Conservation (phyloP, 2,888 invertebrate genomes). For the Eristalinus aeneus region DNA sequence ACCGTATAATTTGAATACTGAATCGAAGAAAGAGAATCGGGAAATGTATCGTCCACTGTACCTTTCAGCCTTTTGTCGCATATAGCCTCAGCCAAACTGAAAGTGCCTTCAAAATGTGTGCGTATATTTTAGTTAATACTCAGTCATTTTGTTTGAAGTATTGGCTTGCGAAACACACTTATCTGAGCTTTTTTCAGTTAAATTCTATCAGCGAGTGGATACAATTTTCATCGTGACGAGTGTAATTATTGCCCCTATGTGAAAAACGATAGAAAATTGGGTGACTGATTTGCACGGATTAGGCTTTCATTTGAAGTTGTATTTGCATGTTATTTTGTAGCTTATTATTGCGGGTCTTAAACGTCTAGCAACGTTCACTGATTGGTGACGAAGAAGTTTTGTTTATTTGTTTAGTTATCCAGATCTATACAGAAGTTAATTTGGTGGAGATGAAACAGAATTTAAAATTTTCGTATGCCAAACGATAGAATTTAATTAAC, state of each 20-base stretch:
- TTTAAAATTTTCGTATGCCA: too few species aligned
- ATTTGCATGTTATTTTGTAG: background rate
- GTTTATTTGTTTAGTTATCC: background rate
- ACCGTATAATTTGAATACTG: background rate
- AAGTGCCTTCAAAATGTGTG: constrained; percentile 17
- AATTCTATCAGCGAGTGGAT: background rate
- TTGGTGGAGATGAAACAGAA: background rate
- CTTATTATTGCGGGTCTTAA: background rate
- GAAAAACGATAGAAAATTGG: background rate
- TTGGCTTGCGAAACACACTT: constrained; percentile 27
- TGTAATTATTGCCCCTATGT: background rate
- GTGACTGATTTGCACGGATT: background rate
- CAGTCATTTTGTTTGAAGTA: background rate
- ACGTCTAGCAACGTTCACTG: background rate
- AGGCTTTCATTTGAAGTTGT: background rate
- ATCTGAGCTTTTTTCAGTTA: constrained; percentile 43
- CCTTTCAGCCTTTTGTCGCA: constrained; percentile 27
- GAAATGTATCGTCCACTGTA: background rate
- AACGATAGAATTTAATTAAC: too few species aligned
- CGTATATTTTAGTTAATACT: background rate
- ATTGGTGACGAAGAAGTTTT: background rate
- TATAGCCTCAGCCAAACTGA: constrained; percentile 45
- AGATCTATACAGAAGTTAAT: background rate
- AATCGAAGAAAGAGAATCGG: background rate
- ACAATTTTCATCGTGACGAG: background rate